Conservation (phyloP, 2,113 vertebrate species). For the Chloroceryle aenea region DNA sequence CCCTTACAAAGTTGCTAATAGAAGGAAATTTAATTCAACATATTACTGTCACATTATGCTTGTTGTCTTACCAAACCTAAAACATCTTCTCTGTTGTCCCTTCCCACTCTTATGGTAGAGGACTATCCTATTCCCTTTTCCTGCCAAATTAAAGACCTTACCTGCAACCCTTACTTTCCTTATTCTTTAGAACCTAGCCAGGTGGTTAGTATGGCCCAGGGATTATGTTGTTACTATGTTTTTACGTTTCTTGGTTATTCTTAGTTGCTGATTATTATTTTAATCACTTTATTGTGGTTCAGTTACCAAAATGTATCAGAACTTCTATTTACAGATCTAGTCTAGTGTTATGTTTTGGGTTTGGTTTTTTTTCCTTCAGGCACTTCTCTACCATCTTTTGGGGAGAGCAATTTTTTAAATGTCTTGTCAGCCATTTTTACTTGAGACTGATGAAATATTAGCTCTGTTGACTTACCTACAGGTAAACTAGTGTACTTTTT, state of each 20-base stretch:
- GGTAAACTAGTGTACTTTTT: constrained; percentile 50
- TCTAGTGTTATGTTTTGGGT: background rate
- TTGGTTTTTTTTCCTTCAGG: background rate
- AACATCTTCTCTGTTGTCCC: background rate
- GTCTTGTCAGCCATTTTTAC: constrained; percentile 22
- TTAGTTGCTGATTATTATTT: background rate
- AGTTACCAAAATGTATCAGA: background rate
- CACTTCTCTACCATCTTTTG: background rate
- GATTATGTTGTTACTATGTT: constrained; percentile 14
- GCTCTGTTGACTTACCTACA: constrained; percentile 34
- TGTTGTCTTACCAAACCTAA: constrained; percentile 50
- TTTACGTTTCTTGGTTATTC: constrained; percentile 50
- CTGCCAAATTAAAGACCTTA: background rate
- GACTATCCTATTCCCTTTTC: background rate
- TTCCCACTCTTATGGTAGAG: background rate
- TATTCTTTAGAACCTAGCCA: background rate
- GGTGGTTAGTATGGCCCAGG: constrained; percentile 45
- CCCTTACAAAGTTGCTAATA: constrained; percentile 49
- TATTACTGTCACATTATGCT: constrained; percentile 52
- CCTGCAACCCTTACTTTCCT: background rate
- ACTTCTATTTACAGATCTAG: background rate
- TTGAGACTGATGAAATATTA: background rate
- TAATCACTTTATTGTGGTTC: background rate
- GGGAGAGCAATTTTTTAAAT: constrained; percentile 34
- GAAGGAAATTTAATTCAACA: constrained; percentile 54